Evolutionary conservation across 2,888 invertebrate genomes (phyloP).

Genomic region (Belgica antarctica): DNA sequence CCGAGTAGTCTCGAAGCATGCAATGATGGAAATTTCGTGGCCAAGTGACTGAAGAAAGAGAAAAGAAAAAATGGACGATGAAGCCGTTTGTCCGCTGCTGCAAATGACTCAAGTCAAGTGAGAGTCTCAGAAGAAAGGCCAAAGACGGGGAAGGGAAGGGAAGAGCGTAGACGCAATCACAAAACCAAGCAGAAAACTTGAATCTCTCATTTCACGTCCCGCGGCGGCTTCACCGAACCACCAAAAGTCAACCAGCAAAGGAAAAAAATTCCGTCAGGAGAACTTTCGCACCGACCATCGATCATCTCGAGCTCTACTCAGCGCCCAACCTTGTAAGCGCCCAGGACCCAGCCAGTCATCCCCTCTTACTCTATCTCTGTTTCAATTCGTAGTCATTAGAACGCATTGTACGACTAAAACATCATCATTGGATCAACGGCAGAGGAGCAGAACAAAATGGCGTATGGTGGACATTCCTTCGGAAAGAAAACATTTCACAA

Average conservation of each 20-base stretch:
- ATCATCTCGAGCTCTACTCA: neutral
- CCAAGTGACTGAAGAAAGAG: conserved; percentile 44
- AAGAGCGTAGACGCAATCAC: conserved; percentile 37
- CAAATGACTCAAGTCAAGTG: conserved; percentile 50
- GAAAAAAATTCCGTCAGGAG: neutral
- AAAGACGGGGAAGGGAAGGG: too few relatives aligned
- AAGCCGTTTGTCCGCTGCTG: conserved; percentile 48
- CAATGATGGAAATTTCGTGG: conserved; percentile 40
- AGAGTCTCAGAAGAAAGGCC: too few relatives aligned
- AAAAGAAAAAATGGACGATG: conserved; percentile 49
- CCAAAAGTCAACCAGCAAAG: neutral
- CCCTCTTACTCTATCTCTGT: neutral
- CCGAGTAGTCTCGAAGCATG: too few relatives aligned
- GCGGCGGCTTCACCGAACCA: too few relatives aligned
- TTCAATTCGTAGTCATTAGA: neutral
- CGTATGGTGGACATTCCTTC: conserved; percentile 90
- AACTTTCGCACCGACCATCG: conserved; percentile 1
- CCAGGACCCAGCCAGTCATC: neutral
- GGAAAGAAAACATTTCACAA: conserved; percentile 99
- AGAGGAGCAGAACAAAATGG: conserved; percentile 52
- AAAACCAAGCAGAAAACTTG: conserved; percentile 17
- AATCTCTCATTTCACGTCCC: neutral
- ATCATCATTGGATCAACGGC: conserved; percentile 17
- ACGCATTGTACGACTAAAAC: neutral
- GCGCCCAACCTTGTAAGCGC: neutral